These are phyloP conservation scores for Bembecia ichneumoniformis DNA, from an alignment of 2,888 invertebrate genomes.

Conservation along the genomic window DNA sequence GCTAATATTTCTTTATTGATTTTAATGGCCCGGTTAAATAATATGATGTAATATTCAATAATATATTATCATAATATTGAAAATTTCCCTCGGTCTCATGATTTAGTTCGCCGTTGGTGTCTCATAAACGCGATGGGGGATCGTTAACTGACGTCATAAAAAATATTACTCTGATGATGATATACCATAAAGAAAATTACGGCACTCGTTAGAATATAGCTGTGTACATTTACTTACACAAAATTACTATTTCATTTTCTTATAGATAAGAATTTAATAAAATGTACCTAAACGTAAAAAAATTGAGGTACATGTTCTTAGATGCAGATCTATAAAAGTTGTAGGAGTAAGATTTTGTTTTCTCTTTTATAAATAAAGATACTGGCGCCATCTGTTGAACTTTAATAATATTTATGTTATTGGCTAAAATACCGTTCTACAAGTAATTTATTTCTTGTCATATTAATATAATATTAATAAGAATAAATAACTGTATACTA, in stretches of 20 bases:
- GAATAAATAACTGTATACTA: no score
- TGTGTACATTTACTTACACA: no score
- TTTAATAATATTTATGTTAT: background rate
- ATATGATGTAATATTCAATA: background rate
- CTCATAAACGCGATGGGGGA: constrained; percentile 26
- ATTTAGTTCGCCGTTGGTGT: constrained; percentile 19
- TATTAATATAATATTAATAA: no score
- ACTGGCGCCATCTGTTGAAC: no score
- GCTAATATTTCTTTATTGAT: no score
- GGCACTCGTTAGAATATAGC: constrained; percentile 3
- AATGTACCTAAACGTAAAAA: no score
- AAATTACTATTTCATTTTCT: background rate
- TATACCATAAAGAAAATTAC: constrained; percentile 31
- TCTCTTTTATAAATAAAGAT: no score
- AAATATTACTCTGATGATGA: constrained; percentile 27
- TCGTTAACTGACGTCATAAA: constrained; percentile 34
- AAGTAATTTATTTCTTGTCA: no score
- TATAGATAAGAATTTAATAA: background rate
- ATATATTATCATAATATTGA: constrained; percentile 2
- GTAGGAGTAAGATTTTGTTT: no score
- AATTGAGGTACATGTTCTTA: no score
- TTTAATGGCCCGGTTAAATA: background rate
- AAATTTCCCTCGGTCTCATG: constrained; percentile 12
- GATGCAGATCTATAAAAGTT: no score
- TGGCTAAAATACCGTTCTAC: no score